A percentile compares a stretch with the other conserved stretches of the same genome.
Evolutionary conservation across 2,888 invertebrate species (phyloP).

Genomic region (Diplolepis rosae): DNA sequence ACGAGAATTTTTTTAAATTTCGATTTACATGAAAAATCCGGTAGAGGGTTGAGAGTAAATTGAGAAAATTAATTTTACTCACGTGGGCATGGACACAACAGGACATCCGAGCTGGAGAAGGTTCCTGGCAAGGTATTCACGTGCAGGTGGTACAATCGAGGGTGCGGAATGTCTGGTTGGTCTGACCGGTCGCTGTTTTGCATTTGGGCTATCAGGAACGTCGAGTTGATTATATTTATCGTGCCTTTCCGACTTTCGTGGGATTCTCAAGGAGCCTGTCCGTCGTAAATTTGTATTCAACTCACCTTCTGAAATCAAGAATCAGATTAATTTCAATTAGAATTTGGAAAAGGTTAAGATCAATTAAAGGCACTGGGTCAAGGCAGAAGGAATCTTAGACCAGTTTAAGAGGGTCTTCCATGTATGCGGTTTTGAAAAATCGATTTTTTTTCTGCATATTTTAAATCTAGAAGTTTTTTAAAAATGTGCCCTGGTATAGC

Average conservation of each 20-base stretch:
- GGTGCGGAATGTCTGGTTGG: slow-evolving; percentile 60
- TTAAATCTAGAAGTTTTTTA: too few relatives aligned
- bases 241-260: slow-evolving; percentile 44
- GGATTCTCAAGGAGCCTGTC: slow-evolving; percentile 58
- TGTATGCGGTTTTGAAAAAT: too few relatives aligned
- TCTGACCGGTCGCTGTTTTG: slow-evolving; percentile 32
- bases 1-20: too few relatives aligned
- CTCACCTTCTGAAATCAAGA: slow-evolving; percentile 59
- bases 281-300: slow-evolving; percentile 57
- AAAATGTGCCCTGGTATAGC: too few relatives aligned
- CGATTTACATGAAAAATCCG: too few relatives aligned
- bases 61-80: slow-evolving; percentile 48
- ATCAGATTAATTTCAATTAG: background rate
- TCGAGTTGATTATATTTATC: slow-evolving; percentile 48
- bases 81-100: slow-evolving; percentile 67
- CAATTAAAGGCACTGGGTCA: background rate
- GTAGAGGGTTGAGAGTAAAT: background rate
- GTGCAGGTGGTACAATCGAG: slow-evolving; percentile 56
- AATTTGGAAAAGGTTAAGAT: background rate
- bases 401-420: too few relatives aligned
- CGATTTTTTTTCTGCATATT: too few relatives aligned
- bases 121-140: slow-evolving; percentile 66
- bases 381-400: too few relatives aligned
- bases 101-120: slow-evolving; percentile 69
- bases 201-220: slow-evolving; percentile 34